Evolutionary conservation across 1,140 invertebrate genomes (phyloP).

Genomic region (Diorhabda elongata): DNA sequence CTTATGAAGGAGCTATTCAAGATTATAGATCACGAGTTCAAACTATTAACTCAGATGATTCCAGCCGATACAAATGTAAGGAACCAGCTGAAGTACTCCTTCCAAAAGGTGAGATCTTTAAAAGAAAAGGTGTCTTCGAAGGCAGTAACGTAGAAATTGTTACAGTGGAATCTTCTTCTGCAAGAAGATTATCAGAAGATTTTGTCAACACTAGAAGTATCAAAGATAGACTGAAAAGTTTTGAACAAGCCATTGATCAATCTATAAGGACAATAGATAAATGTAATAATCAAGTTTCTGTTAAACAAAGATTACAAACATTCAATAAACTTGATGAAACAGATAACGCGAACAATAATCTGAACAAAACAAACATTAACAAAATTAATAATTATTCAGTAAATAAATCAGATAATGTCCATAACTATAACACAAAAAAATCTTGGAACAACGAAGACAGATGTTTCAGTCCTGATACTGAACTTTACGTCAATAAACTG

Average conservation of each 20-base stretch:
- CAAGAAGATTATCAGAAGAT: conserved; percentile 55
- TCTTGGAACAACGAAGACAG: conserved; percentile 30
- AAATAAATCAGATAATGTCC: conserved; percentile 31
- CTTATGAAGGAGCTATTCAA: conserved; percentile 80
- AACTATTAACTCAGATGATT: conserved; percentile 47
- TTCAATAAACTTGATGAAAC: conserved; percentile 40
- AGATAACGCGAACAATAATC: conserved; percentile 29
- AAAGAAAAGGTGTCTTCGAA: conserved; percentile 78
- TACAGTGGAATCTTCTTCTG: conserved; percentile 39
- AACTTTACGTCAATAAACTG: conserved; percentile 40
- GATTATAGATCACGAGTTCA: conserved; percentile 71
- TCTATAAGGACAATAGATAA: conserved; percentile 33
- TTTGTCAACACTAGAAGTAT: conserved; percentile 62
- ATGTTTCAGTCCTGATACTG: conserved; percentile 39
- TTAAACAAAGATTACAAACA: conserved; percentile 37
- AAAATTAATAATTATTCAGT: conserved; percentile 37
- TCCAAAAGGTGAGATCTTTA: conserved; percentile 76
- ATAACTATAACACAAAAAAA: conserved; percentile 29
- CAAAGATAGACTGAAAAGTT: conserved; percentile 64
- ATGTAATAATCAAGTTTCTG: conserved; percentile 30
- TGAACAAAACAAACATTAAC: conserved; percentile 27
- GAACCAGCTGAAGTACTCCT: conserved; percentile 51
- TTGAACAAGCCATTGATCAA: conserved; percentile 52
- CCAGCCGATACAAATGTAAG: conserved; percentile 39
- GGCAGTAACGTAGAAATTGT: conserved; percentile 50